phyloP scores from a whole-genome alignment of 2,797 vertebrate species.

The Menidia menidia region DNA sequence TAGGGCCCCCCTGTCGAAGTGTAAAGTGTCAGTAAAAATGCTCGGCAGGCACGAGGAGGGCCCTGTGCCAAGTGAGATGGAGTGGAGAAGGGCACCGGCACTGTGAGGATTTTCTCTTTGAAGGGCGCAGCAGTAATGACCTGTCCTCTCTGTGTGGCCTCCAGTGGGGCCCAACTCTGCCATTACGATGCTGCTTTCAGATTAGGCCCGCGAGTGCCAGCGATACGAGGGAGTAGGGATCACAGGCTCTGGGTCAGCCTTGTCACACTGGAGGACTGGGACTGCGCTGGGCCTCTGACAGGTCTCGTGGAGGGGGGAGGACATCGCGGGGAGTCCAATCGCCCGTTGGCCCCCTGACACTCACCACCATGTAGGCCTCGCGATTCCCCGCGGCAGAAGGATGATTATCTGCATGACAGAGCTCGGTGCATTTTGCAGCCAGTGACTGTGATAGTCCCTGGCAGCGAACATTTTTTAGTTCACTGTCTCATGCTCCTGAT shows the following conservation, averaged over 20 bases:
- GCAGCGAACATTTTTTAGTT: constrained; percentile 78
- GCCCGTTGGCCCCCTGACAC: constrained; percentile 65
- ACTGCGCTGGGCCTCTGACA: constrained; percentile 68
- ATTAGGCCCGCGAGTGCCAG: constrained; percentile 70
- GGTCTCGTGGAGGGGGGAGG: constrained; percentile 62
- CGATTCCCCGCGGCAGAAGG: constrained; percentile 68
- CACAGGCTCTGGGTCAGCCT: constrained; percentile 70
- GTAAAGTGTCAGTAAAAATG: constrained; percentile 69
- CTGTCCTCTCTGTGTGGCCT: constrained; percentile 74
- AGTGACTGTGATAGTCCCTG: constrained; percentile 80
- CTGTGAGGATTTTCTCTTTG: constrained; percentile 66
- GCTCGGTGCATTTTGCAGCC: constrained; percentile 70
- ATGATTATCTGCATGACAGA: constrained; percentile 80
- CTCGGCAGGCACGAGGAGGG: constrained; percentile 63
- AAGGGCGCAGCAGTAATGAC: constrained; percentile 80
- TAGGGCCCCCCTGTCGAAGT: constrained; percentile 32
- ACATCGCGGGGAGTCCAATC: constrained; percentile 63
- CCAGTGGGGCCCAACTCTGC: constrained; percentile 64
- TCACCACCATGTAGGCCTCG: constrained; percentile 57
- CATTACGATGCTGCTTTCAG: constrained; percentile 68
- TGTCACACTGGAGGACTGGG: constrained; percentile 68
- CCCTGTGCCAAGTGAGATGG: constrained; percentile 59
- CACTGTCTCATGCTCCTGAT: constrained; percentile 80
- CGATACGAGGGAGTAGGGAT: constrained; percentile 45
- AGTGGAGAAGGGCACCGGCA: constrained; percentile 60